Conservation (phyloP, 2,888 invertebrate species). For the Anorthoa munda region DNA sequence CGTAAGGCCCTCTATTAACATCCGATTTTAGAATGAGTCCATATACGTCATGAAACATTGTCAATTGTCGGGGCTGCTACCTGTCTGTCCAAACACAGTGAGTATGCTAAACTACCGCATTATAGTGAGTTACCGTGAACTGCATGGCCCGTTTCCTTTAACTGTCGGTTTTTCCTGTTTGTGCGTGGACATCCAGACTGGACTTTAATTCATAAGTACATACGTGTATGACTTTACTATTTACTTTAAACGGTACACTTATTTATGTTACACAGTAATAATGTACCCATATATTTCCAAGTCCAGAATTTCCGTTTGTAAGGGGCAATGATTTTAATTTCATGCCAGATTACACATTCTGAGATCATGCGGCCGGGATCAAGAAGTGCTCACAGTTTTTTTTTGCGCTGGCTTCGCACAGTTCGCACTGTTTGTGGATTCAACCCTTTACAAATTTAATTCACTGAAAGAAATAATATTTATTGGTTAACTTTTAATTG, state of each 20-base stretch:
- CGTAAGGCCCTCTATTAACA: constrained; percentile 60
- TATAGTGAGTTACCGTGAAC: constrained; percentile 54
- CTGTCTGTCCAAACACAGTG: constrained; percentile 70
- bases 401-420: neutral
- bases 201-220: neutral
- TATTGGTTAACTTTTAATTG: neutral
- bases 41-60: constrained; percentile 54
- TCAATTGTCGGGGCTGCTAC: constrained; percentile 60
- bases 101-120: constrained; percentile 64
- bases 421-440: neutral
- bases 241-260: constrained; percentile 1
- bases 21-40: constrained; percentile 62
- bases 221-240: constrained; percentile 1
- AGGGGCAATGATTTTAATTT: neutral
- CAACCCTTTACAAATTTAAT: neutral
- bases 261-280: neutral
- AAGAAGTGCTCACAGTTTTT: neutral
- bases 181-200: constrained; percentile 38
- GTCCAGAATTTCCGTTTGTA: neutral
- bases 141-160: constrained; percentile 51
- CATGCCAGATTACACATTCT: neutral
- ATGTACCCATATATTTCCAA: neutral
- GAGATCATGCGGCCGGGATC: neutral
- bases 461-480: neutral
- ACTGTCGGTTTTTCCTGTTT: constrained; percentile 63